These are phyloP conservation scores for Paedocypris micromegethes DNA, from an alignment of 2,797 vertebrate genomes.

Conservation along the genomic window DNA sequence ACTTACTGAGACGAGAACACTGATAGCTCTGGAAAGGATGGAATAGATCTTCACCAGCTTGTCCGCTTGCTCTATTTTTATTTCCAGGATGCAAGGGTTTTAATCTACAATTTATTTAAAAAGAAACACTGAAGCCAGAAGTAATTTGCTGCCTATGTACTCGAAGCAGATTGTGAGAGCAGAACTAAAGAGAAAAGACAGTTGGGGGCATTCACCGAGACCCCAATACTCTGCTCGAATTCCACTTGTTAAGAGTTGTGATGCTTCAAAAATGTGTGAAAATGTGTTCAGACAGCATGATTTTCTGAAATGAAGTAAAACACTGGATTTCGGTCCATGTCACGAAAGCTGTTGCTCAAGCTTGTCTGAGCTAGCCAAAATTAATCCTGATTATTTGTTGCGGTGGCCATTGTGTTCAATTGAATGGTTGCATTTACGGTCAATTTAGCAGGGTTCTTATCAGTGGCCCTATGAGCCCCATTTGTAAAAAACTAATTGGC, in stretches of 20 bases:
- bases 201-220: conserved; percentile 33
- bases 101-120: conserved; percentile 39
- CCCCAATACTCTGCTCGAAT: conserved; percentile 20
- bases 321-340: too few species aligned
- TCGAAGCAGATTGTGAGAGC: conserved; percentile 41
- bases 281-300: background rate
- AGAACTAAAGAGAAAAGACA: conserved; percentile 48
- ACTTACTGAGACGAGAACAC: conserved; percentile 62
- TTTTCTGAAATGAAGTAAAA: background rate
- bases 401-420: conserved; percentile 63
- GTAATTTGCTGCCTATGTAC: conserved; percentile 53
- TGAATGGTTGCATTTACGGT: conserved; percentile 80
- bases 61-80: conserved; percentile 41
- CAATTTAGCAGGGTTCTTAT: conserved; percentile 85
- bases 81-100: conserved; percentile 46
- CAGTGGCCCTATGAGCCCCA: conserved; percentile 71
- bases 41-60: conserved; percentile 31
- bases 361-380: conserved; percentile 52
- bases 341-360: too few species aligned
- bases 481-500: conserved; percentile 88
- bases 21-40: conserved; percentile 49
- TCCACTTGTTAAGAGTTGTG: background rate
- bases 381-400: conserved; percentile 65
- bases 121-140: conserved; percentile 52
- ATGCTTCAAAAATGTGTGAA: conserved; percentile 9